Conservation (phyloP, 2,113 vertebrate species). For the Oenanthe oenanthe region DNA sequence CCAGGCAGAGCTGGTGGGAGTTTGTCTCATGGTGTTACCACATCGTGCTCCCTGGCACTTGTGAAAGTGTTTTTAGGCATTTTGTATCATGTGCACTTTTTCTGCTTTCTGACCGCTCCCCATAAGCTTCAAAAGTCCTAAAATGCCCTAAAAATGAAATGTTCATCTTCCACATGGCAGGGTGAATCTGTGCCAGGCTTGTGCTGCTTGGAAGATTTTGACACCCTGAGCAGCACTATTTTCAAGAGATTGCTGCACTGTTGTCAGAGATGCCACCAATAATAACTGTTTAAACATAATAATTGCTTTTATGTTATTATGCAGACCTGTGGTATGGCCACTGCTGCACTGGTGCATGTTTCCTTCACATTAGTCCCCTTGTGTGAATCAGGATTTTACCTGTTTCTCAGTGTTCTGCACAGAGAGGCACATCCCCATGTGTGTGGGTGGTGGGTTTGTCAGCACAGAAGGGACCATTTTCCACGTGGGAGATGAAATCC, state of each 20-base stretch:
- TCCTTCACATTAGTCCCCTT: not conserved
- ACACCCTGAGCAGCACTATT: not conserved
- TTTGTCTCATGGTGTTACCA: not conserved
- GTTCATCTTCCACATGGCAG: not conserved
- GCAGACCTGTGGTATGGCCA: not conserved
- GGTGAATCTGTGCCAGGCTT: conserved; percentile 35
- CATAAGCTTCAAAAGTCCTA: not conserved
- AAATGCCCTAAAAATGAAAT: not conserved
- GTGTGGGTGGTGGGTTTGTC: not conserved
- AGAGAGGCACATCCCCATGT: not conserved
- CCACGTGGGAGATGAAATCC: not conserved
- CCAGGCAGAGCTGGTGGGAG: not conserved
- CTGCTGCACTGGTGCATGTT: fast-evolving
- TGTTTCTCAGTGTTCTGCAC: not conserved
- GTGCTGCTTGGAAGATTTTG: conserved; percentile 9
- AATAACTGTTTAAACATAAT: not conserved
- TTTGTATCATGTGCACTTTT: not conserved
- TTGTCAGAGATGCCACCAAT: conserved; percentile 24
- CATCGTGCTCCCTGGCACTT: not conserved
- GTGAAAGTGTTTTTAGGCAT: not conserved
- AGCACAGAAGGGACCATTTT: not conserved
- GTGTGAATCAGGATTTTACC: not conserved
- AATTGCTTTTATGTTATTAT: not conserved
- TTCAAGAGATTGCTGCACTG: not conserved
- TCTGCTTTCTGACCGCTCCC: not conserved